These are phyloP conservation scores for Tiliqua scincoides DNA, from an alignment of 2,113 vertebrate genomes.

Conservation along the genomic window DNA sequence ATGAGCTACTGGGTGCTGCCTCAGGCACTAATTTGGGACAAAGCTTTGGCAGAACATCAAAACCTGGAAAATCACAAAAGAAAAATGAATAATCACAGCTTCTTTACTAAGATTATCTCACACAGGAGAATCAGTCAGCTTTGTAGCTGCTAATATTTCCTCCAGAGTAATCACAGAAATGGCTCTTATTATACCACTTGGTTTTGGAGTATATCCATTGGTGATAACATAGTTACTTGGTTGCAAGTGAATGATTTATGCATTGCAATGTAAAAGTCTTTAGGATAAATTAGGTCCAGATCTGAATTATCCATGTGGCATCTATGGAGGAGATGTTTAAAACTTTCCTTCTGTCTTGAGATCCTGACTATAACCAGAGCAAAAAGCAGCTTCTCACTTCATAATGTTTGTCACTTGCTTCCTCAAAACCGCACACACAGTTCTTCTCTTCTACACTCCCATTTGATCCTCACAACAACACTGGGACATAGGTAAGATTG, in stretches of 20 bases:
- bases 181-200: neutral
- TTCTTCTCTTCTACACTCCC: no score
- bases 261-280: neutral
- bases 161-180: neutral
- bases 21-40: constrained; percentile 31
- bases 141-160: neutral
- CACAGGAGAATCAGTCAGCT: neutral
- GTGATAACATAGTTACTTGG: neutral
- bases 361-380: no score
- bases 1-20: constrained; percentile 25
- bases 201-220: neutral
- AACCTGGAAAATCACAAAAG: neutral
- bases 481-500: no score
- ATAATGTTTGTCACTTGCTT: no score
- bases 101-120: constrained; percentile 7
- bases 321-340: no score
- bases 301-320: no score
- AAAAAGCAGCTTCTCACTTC: no score
- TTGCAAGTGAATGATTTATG: neutral
- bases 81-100: constrained; percentile 29
- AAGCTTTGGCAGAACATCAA: accelerated
- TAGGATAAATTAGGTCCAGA: no score
- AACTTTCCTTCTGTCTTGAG: no score
- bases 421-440: no score
- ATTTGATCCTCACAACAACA: no score